Evolutionary conservation across 1,140 invertebrate species (phyloP).

Genomic region (Cyrtorhinus lividipennis): DNA sequence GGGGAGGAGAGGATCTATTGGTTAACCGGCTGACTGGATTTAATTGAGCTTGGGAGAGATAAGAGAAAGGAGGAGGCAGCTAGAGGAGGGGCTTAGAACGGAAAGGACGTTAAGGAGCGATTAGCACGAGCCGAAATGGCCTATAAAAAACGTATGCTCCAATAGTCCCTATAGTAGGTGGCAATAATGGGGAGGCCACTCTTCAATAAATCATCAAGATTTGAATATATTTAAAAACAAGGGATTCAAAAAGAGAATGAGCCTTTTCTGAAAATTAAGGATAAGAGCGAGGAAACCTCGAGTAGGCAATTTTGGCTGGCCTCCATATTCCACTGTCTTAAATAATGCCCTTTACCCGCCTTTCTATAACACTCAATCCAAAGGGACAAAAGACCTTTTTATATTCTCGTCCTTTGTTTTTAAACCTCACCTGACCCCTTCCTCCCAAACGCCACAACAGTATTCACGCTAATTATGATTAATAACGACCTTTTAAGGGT

Average conservation of each 20-base stretch:
- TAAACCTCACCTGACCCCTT: constrained; percentile 2
- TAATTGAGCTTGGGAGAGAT: constrained; percentile 9
- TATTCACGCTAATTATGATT: neutral
- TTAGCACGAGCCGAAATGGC: constrained; percentile 18
- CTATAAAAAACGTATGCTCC: constrained; percentile 21
- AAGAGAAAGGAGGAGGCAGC: neutral
- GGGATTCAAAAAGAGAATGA: constrained; percentile 12
- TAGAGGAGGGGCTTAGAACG: neutral
- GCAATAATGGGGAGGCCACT: constrained; percentile 14
- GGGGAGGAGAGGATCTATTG: constrained; percentile 3
- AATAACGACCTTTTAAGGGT: too few species aligned
- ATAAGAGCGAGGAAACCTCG: neutral
- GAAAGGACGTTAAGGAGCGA: constrained; percentile 16
- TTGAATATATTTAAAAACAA: constrained; percentile 16
- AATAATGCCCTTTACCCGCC: constrained; percentile 16
- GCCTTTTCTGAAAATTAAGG: constrained; percentile 16
- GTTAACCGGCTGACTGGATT: constrained; percentile 2
- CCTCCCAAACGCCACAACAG: neutral
- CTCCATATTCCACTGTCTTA: constrained; percentile 15
- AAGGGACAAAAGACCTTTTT: constrained; percentile 9
- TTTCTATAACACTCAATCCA: constrained; percentile 6
- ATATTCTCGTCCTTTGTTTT: neutral
- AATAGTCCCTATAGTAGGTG: constrained; percentile 15
- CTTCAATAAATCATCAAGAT: constrained; percentile 17
- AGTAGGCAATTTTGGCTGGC: constrained; percentile 18